A percentile compares a stretch with the other conserved stretches of the same genome.
These are phyloP conservation scores for Lysiphlebus fabarum DNA, from an alignment of 1,140 invertebrate genomes.

Conservation along the genomic window DNA sequence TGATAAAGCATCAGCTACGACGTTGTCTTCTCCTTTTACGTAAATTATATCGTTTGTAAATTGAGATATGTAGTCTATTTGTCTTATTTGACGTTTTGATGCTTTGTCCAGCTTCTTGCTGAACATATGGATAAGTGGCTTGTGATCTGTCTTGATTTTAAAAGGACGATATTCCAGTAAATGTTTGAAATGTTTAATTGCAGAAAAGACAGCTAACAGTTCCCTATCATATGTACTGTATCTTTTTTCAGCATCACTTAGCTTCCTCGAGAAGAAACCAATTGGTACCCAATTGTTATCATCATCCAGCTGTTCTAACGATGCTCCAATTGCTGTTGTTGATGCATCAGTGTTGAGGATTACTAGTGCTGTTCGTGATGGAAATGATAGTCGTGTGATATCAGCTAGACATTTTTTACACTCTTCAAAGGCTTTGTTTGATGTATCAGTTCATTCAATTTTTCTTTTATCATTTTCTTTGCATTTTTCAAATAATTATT, in stretches of 20 bases:
- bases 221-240: slow-evolving; percentile 51
- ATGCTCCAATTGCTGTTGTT: slow-evolving; percentile 38
- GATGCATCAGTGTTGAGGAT: slow-evolving; percentile 41
- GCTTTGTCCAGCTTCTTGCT: slow-evolving; percentile 33
- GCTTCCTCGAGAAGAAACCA: slow-evolving; percentile 46
- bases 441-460: slow-evolving; percentile 35
- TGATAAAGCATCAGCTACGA: slow-evolving; percentile 37
- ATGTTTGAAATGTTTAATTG: slow-evolving; percentile 47
- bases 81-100: slow-evolving; percentile 29
- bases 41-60: slow-evolving; percentile 42
- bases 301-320: slow-evolving; percentile 37
- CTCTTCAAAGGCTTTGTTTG: slow-evolving; percentile 39
- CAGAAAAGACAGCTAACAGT: slow-evolving; percentile 49
- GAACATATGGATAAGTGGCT: slow-evolving; percentile 41
- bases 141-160: slow-evolving; percentile 45
- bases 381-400: slow-evolving; percentile 33
- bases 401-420: slow-evolving; percentile 42
- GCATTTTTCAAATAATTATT: slow-evolving; percentile 24
- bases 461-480: slow-evolving; percentile 34
- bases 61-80: slow-evolving; percentile 45
- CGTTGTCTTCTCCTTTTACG: slow-evolving; percentile 41
- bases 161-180: slow-evolving; percentile 46
- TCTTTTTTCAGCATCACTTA: slow-evolving; percentile 36
- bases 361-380: slow-evolving; percentile 15
- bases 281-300: slow-evolving; percentile 33